These are phyloP conservation scores for Synodontis membranacea DNA, from an alignment of 2,113 vertebrate genomes.

Conservation along the genomic window DNA sequence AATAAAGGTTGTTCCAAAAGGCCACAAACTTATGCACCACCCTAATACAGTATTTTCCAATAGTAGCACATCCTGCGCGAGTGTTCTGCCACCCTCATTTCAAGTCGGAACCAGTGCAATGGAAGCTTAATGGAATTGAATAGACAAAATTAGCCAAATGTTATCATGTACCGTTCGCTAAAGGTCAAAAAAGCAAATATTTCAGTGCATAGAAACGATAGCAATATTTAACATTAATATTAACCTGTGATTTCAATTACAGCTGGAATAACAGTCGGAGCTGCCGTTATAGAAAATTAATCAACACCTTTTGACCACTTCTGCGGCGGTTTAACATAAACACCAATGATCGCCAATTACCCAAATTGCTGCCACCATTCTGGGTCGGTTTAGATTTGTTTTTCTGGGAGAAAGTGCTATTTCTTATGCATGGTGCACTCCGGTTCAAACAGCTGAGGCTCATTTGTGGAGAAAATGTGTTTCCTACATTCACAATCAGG, in stretches of 20 bases:
- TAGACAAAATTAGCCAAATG: too few relatives aligned
- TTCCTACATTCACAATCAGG: not conserved
- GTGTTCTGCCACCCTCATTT: too few relatives aligned
- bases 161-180: too few relatives aligned
- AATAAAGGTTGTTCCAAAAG: too few relatives aligned
- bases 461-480: not conserved
- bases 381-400: not conserved
- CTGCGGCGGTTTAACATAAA: not conserved
- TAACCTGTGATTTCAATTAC: not conserved
- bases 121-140: too few relatives aligned
- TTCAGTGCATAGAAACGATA: not conserved
- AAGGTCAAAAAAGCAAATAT: too few relatives aligned
- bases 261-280: not conserved
- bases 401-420: not conserved
- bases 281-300: not conserved
- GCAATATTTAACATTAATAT: not conserved
- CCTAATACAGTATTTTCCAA: not conserved
- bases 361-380: not conserved
- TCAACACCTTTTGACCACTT: not conserved
- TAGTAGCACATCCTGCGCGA: too few relatives aligned
- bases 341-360: not conserved
- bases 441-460: conserved; percentile 13
- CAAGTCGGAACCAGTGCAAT: too few relatives aligned
- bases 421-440: not conserved
- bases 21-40: too few relatives aligned